Conservation (phyloP, 2,113 vertebrate genomes). For the Etia nguti region DNA sequence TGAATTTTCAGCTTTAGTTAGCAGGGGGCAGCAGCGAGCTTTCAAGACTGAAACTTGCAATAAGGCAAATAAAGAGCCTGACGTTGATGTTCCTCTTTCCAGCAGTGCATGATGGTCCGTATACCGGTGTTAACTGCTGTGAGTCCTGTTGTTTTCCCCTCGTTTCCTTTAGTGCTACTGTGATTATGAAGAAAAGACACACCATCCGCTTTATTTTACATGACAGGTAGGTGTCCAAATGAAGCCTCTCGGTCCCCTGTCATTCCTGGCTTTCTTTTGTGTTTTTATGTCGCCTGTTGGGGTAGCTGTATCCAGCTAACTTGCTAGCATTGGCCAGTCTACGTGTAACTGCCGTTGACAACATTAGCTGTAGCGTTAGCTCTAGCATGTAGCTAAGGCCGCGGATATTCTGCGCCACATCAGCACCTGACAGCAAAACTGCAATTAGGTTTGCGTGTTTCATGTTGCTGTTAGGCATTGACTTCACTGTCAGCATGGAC, state of each 20-base stretch:
- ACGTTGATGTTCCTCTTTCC: neutral
- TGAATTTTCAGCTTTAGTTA: neutral
- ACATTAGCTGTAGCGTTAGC: slow-evolving; percentile 36
- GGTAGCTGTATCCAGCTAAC: neutral
- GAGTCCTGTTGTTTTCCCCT: neutral
- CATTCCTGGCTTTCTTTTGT: too few relatives aligned
- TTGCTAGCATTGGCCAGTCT: slow-evolving; percentile 24
- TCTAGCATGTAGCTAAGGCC: neutral
- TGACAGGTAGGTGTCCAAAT: slow-evolving; percentile 50
- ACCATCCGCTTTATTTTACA: slow-evolving; percentile 39
- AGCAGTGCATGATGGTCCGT: slow-evolving; percentile 53
- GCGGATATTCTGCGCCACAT: neutral
- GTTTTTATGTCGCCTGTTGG: neutral
- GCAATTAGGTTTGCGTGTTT: neutral
- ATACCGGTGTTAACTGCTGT: neutral
- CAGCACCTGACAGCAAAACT: neutral
- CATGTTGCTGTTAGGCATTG: neutral
- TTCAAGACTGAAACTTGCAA: neutral
- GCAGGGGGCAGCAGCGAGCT: slow-evolving; percentile 5
- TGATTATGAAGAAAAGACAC: slow-evolving; percentile 49
- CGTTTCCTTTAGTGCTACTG: slow-evolving; percentile 1
- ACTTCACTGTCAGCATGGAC: neutral
- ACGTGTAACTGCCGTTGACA: slow-evolving; percentile 44
- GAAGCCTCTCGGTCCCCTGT: neutral
- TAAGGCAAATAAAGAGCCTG: neutral